Evolutionary conservation across 2,113 vertebrate species (phyloP).

Genomic region (Nibea albiflora): DNA sequence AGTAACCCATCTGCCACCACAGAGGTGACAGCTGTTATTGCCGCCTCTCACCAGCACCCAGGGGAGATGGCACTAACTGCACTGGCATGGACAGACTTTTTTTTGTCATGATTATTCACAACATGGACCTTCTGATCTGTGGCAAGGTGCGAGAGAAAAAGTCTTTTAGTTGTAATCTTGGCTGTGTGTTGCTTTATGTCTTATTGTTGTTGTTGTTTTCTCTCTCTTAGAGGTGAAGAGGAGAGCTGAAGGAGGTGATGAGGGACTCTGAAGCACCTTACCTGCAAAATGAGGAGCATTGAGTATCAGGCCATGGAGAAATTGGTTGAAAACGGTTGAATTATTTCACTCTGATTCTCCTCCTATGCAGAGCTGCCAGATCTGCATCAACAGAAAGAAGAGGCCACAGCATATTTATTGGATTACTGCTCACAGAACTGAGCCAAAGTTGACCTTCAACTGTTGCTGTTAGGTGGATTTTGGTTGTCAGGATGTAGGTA

Average conservation of each 20-base stretch:
- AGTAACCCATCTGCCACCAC: constrained; percentile 38
- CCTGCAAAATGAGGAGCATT: neutral
- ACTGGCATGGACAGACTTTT: constrained; percentile 26
- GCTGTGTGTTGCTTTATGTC: neutral
- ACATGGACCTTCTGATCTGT: constrained; percentile 3
- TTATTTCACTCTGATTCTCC: neutral
- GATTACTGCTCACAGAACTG: neutral
- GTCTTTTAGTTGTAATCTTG: neutral
- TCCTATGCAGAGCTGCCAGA: neutral
- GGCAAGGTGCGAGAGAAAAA: neutral
- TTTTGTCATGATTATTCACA: constrained; percentile 36
- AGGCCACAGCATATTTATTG: neutral
- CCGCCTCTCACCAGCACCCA: constrained; percentile 36
- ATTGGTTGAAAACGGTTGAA: neutral
- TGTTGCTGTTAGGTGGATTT: neutral
- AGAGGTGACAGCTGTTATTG: constrained; percentile 51
- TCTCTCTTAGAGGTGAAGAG: neutral
- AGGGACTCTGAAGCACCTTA: neutral
- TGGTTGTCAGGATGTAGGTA: neutral
- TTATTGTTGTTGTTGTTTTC: neutral
- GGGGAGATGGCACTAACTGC: constrained; percentile 33
- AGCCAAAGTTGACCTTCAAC: neutral
- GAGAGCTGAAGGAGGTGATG: neutral
- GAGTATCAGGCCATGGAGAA: neutral
- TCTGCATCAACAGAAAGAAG: neutral